phyloP scores from a whole-genome alignment of 2,888 invertebrate genomes.

The Seladonia tumulorum region DNA sequence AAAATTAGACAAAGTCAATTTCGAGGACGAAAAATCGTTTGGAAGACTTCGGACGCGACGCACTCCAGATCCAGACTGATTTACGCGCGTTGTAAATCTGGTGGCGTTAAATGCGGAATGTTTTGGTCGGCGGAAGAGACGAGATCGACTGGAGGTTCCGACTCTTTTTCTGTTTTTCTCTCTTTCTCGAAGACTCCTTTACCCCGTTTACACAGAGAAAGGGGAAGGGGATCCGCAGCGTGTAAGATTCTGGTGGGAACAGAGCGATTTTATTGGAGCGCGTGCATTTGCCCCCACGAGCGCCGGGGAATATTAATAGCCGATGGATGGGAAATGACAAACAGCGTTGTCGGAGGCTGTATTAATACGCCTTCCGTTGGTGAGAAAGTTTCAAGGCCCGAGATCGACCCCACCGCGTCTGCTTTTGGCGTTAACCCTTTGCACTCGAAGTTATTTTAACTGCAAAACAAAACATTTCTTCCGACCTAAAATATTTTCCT shows the following conservation, averaged over 20 bases:
- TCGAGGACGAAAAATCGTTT: neutral
- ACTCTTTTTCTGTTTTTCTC: neutral
- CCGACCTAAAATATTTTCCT: too few relatives aligned
- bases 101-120: slow-evolving; percentile 41
- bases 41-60: slow-evolving; percentile 8
- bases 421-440: too few relatives aligned
- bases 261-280: slow-evolving; percentile 36
- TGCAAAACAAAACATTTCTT: too few relatives aligned
- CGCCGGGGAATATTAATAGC: slow-evolving; percentile 47
- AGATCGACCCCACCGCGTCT: neutral
- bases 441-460: too few relatives aligned
- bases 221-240: neutral
- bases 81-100: slow-evolving; percentile 47
- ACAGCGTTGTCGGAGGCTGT: neutral
- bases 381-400: neutral
- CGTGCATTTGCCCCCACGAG: neutral
- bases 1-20: neutral
- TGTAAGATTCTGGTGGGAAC: neutral
- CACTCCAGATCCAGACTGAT: slow-evolving; percentile 40
- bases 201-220: neutral
- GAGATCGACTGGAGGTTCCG: slow-evolving; percentile 7
- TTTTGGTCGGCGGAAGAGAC: slow-evolving; percentile 13
- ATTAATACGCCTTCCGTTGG: neutral
- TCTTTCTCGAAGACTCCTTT: neutral
- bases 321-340: slow-evolving; percentile 27